phyloP scores from a whole-genome alignment of 2,797 vertebrate species.

The Podargus strigoides region DNA sequence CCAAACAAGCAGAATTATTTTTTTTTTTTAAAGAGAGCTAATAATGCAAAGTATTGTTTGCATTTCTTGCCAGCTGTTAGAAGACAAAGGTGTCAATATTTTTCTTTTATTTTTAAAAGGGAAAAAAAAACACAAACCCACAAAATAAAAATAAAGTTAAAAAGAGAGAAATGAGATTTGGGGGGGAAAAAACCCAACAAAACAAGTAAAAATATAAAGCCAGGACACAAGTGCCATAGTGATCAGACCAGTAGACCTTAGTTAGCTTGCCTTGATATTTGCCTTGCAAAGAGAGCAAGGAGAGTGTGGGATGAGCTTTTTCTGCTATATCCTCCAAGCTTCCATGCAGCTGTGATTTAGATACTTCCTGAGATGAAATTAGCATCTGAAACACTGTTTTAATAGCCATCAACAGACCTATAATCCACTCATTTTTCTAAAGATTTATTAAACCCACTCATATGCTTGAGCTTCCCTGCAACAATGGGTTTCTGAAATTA shows the following conservation, averaged over 20 bases:
- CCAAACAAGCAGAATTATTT: background rate
- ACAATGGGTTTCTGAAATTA: constrained; percentile 30
- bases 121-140: too few relatives aligned
- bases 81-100: background rate
- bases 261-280: background rate
- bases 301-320: background rate
- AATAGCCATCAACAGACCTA: background rate
- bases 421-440: constrained; percentile 22
- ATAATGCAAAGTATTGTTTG: background rate
- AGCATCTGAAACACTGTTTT: constrained; percentile 30
- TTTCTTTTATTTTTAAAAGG: background rate
- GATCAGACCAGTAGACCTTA: background rate
- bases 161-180: background rate
- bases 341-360: background rate
- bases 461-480: background rate
- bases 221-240: background rate
- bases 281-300: background rate
- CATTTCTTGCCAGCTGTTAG: background rate
- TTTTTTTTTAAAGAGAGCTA: background rate
- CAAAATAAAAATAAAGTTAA: background rate
- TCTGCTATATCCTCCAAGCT: background rate
- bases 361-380: constrained; percentile 28
- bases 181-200: too few relatives aligned
- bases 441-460: constrained; percentile 5
- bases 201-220: background rate